Base-by-base conservation (phyloP, 2,113 vertebrate genomes). In the Pipra filicauda region DNA sequence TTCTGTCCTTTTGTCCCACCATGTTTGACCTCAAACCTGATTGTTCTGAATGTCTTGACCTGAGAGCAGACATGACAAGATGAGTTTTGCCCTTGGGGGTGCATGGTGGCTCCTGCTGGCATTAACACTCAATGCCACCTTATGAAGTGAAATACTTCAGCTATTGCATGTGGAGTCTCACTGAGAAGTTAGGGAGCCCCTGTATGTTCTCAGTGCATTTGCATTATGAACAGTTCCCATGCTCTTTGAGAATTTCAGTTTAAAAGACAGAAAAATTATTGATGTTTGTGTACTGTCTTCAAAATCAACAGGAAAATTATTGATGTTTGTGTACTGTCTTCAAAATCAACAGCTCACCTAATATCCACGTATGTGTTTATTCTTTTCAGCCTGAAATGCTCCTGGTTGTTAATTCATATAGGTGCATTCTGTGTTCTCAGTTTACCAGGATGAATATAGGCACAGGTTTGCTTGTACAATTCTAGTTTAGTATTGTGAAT, bases 101-200 rank as follows among this genome's bases (percentile, higher is more conserved):
- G 30, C 5, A 9, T 3, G 3, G 39, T 80, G 67, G 27, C 55
- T 88, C 39, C 39, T 62, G 62, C 59, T 88, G 85, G 14, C 35
- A 27, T 58, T 11, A 61, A 4, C 16, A 26, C 49, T 62, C 35
- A 33, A 0, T 0, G 0, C 19, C 48, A 17, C 37, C 23, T 15
- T 62, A 2, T 24, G 51, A 82, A 70, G 44, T 55, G 48, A 78
- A 61, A 70, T 59, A 48, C 10, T 43, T 57, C 12, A 46, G 31
- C 21, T 6, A 5, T 46, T 70, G 59, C 33, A 10, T 49, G 88
- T 6, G 6, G 7, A 41, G 6, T 26, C 30, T 57, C 71, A 8
- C n/a, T 55, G 64, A 85, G 78, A 80, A 71, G 39, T 70, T 76
- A 73, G 23, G 49, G 31, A 90, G 7, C 4, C 22, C 24, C 15